Base-by-base conservation (phyloP, 2,888 invertebrate species). In the Rotaria sp. region DNA sequence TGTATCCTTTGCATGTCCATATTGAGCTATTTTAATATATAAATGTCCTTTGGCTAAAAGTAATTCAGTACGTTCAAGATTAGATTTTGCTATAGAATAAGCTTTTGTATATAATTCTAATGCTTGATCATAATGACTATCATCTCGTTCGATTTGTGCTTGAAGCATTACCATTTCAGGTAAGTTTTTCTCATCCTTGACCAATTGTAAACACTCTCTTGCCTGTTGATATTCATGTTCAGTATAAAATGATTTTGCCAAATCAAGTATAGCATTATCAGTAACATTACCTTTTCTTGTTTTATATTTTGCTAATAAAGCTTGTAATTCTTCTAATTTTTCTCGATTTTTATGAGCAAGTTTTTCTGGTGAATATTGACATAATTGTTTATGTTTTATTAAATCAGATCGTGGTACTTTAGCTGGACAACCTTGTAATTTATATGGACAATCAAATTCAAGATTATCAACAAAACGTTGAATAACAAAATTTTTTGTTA, bases 401-500 rank as follows among this genome's bases (percentile, higher is more conserved):
- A 80, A 35, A n/a, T 80, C 80, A n/a, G 2, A 41, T 26, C 80
- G 80, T 80, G 80, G 80, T 45, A 80, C n/a, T 45, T 45, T 41
- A 3, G 80, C 80, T 41, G 80, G n/a, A 45, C 80, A 80, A 13
- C 80, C 80, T 45, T 80, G 26, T 26, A 80, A n/a, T 80, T 45
- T 80, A 80, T 80, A 2, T 45, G 80, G 80, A 80, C 80, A 80
- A 80, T 80, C 80, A 45, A 80, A 80, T 80, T 41, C 45, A 15
- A 80, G 11, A 80, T 45, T 80, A n/a, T 80, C 80, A 45, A 80
- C 80, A 13, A 80, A 45, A 80, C 80, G 80, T 80, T 80, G 45
- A 45, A 80, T 80, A 41, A 45, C 45, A 45, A 45, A 26, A 80
- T 80, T 80, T 45, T 80, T n/a, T 18, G 10, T 45, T 24, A 41